Evolutionary conservation across 2,797 vertebrate species (phyloP), one percentile per base, ranked within the genome.

Genomic region (Crocidura indochinensis): DNA sequence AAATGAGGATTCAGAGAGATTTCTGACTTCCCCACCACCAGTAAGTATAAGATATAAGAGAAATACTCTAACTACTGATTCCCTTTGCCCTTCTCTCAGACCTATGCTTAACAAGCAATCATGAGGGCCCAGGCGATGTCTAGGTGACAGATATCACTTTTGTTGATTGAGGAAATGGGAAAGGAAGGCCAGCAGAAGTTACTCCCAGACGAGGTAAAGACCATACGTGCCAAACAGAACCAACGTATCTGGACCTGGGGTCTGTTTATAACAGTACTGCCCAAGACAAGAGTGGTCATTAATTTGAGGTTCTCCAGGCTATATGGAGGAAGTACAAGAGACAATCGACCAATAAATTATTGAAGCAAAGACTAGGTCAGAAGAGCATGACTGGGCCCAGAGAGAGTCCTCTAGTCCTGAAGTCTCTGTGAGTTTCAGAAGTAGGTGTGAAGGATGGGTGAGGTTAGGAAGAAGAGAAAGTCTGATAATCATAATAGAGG

Each of bases 1-100:
- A n/a, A n/a, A n/a, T n/a, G n/a, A n/a, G n/a, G n/a, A n/a, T 81
- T 86, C 47, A 68, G 69, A 64, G n/a, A 84, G 24, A 69, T 74
- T 81, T 22, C 12, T 68, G 60, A 56, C 49, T 60, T 75, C 17
- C 2, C 12, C 38, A 75, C 11, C 67, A 56, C n/a, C 38, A 91
- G 38, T 38, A 38, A 38, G 38, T 38, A 38, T 38, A 38, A 81
- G 77, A 62, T 31, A 38, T 44, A 38, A 38, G 62, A 76, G 19
- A 44, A 49, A 82, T 75, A 76, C n/a, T 62, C 19, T 80, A 87
- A 60, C 49, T 74, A 11, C 24, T 68, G 68, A 68, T 24, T n/a
- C 38, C 38, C 5, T 38, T 38, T 38, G 6, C 51, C 31, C 46
- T 80, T 86, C 14, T 47, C 62, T 27, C 24, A 65, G 80, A 24